Percentiles rank a stretch among this genome's conserved stretches.
Conservation (phyloP, 2,113 vertebrate species). For the Speoplatyrhinus poulsoni region DNA sequence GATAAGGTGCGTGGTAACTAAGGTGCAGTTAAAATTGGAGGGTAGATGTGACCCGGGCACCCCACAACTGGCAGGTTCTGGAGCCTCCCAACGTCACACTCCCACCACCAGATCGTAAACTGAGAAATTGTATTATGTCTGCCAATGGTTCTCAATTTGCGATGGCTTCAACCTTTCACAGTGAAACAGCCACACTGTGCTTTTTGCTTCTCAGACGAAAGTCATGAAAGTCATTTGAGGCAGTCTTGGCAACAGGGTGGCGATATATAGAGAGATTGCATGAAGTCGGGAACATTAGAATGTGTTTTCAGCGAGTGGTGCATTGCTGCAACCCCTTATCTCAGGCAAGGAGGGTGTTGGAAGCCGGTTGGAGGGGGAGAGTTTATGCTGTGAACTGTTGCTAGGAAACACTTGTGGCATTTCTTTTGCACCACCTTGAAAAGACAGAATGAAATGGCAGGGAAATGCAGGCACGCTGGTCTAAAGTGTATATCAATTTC, state of each 20-base stretch:
- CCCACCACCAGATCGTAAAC: no score
- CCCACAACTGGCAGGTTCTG: no score
- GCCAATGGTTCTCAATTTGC: slow-evolving; percentile 24
- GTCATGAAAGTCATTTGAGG: slow-evolving; percentile 57
- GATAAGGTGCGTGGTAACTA: no score
- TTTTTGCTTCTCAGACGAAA: slow-evolving; percentile 41
- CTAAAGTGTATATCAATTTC: slow-evolving; percentile 1
- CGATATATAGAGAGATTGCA: not conserved
- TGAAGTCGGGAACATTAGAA: slow-evolving; percentile 50
- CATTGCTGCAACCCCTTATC: slow-evolving; percentile 73
- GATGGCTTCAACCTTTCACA: slow-evolving; percentile 32
- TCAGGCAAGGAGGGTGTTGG: slow-evolving; percentile 50
- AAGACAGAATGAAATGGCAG: slow-evolving; percentile 69
- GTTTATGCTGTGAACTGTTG: slow-evolving; percentile 67
- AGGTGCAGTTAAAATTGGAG: no score
- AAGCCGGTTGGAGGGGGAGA: slow-evolving; percentile 1
- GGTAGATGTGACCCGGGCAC: no score
- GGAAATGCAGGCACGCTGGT: slow-evolving; percentile 19
- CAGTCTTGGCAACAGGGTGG: slow-evolving; percentile 19
- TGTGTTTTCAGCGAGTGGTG: slow-evolving; percentile 74
- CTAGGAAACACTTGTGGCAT: slow-evolving; percentile 84
- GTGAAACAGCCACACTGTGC: slow-evolving; percentile 24
- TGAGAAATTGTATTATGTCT: slow-evolving; percentile 30
- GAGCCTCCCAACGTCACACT: no score
- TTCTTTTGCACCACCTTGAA: slow-evolving; percentile 55